These are phyloP conservation scores for Oncopodura yosiiana DNA, from an alignment of 1,140 invertebrate genomes.

Conservation along the genomic window DNA sequence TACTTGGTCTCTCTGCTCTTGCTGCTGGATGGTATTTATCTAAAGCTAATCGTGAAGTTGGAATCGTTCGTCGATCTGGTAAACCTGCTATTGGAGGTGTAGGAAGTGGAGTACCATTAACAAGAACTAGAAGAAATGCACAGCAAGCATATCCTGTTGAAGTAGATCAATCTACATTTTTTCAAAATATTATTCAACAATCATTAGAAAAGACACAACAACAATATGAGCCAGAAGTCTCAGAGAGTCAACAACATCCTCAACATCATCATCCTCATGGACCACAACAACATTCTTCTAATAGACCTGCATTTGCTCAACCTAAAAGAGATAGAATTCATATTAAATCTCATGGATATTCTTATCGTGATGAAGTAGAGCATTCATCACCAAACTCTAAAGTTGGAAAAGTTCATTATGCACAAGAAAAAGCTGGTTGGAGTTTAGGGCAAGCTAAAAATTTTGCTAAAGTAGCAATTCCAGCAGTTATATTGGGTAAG, in stretches of 20 bases:
- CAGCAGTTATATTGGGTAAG: conserved; percentile 29
- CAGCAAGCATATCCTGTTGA: conserved; percentile 7
- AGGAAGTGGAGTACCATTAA: background rate
- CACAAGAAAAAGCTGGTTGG: conserved; percentile 24
- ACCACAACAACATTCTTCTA: too few relatives aligned
- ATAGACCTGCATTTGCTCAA: too few relatives aligned
- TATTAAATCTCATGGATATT: background rate
- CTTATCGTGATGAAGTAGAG: conserved; percentile 3
- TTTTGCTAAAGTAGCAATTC: conserved; percentile 33
- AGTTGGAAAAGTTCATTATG: conserved; percentile 14
- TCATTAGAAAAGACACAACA: conserved; percentile 33
- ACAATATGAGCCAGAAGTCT: conserved; percentile 12
- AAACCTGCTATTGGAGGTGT: conserved; percentile 28
- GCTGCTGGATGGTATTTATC: conserved; percentile 61
- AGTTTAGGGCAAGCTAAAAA: conserved; percentile 24
- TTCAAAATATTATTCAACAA: conserved; percentile 35
- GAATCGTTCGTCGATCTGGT: conserved; percentile 39
- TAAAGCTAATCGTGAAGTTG: conserved; percentile 33
- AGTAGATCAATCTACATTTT: conserved; percentile 34
- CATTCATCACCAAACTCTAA: conserved; percentile 15
- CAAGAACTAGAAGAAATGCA: conserved; percentile 11
- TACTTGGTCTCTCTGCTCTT: conserved; percentile 63
- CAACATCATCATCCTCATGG: background rate
- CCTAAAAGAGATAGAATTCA: background rate
- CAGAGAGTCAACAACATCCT: conserved; percentile 1